A percentile compares a stretch with the other conserved stretches of the same genome.
These are phyloP conservation scores for Augochlorella aurata DNA, from an alignment of 2,888 invertebrate genomes.

Conservation along the genomic window DNA sequence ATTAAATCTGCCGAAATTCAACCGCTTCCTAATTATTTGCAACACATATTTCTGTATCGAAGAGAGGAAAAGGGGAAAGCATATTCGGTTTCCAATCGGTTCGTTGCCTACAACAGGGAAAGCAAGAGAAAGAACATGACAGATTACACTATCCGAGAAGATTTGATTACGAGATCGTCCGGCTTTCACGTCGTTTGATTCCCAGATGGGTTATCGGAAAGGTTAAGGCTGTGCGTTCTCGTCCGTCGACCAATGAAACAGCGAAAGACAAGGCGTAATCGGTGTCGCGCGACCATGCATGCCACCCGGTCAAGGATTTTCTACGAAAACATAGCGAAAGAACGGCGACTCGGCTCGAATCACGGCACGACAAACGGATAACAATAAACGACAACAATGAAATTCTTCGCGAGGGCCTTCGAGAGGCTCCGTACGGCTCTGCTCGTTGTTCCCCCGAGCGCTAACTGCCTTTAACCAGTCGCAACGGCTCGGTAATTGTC, in stretches of 20 bases:
- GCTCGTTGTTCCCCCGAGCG: slow-evolving; percentile 17
- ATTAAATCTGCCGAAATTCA: too few species aligned
- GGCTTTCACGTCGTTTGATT: slow-evolving; percentile 18
- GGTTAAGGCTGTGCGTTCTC: slow-evolving; percentile 39
- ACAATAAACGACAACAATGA: not conserved
- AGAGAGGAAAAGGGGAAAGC: too few species aligned
- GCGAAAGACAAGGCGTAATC: not conserved
- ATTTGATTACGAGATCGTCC: not conserved
- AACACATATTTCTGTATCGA: too few species aligned
- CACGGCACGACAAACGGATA: not conserved
- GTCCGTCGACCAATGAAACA: not conserved
- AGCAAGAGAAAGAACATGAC: not conserved
- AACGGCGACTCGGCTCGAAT: not conserved
- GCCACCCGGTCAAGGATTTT: slow-evolving; percentile 8
- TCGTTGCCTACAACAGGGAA: not conserved
- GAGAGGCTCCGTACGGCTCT: not conserved
- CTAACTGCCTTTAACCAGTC: slow-evolving; percentile 73
- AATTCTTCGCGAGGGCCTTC: not conserved
- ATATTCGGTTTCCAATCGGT: too few species aligned
- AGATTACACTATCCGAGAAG: not conserved
- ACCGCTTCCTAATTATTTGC: too few species aligned
- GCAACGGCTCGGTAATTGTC: slow-evolving; percentile 72
- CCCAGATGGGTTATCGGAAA: slow-evolving; percentile 45
- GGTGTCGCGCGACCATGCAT: not conserved
- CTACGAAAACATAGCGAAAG: not conserved